Evolutionary conservation across 2,113 vertebrate genomes (phyloP).

Genomic region (Seriola rivoliana): DNA sequence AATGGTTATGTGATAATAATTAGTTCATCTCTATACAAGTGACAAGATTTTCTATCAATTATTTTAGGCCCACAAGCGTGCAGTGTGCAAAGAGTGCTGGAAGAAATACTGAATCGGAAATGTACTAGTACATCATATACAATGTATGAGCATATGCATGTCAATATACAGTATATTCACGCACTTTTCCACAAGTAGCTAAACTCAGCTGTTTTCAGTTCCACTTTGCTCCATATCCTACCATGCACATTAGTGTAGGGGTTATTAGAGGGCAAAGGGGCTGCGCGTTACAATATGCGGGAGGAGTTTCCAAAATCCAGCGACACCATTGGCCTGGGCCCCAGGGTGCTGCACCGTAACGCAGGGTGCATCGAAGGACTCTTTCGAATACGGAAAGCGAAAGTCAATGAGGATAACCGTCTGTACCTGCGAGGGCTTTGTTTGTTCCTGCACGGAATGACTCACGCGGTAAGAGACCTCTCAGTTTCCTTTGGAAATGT

Average conservation of each 20-base stretch:
- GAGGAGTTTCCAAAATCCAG: slow-evolving; percentile 74
- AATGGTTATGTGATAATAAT: too few species aligned
- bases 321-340: slow-evolving; percentile 69
- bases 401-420: background rate
- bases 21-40: too few species aligned
- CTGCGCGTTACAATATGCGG: slow-evolving; percentile 12
- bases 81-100: too few species aligned
- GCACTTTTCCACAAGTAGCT: background rate
- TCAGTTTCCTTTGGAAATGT: too few species aligned
- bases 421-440: background rate
- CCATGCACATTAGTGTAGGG: background rate
- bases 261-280: slow-evolving; percentile 43
- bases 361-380: background rate
- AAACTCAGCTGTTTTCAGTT: background rate
- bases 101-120: too few species aligned
- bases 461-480: slow-evolving; percentile 52
- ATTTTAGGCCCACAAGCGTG: too few species aligned
- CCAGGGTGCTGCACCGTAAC: background rate
- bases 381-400: background rate
- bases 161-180: background rate
- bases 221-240: background rate
- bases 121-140: too few species aligned
- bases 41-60: too few species aligned
- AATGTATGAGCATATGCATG: too few species aligned
- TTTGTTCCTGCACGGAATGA: slow-evolving; percentile 39